Evolutionary conservation across 2,888 invertebrate genomes (phyloP).

Genomic region (Coelopa pilipes): DNA sequence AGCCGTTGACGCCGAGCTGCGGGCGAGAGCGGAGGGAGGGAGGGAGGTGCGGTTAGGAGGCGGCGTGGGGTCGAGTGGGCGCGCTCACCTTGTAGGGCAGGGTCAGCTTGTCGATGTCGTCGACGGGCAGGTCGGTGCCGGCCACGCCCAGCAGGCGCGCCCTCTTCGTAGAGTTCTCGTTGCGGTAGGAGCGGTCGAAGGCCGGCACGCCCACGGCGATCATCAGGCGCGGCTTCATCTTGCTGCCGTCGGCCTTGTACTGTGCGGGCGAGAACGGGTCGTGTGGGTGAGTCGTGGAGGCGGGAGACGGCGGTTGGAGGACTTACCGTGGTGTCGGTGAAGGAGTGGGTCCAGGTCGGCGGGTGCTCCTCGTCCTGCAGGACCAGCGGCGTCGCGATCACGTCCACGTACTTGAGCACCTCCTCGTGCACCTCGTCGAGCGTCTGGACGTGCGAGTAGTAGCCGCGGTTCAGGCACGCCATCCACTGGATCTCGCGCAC

Average conservation of each 20-base stretch:
- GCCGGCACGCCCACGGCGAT: constrained; percentile 94
- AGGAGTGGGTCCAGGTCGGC: constrained; percentile 95
- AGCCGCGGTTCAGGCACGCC: constrained; percentile 96
- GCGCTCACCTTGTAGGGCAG: constrained; percentile 84
- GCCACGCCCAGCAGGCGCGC: constrained; percentile 93
- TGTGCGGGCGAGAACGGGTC: constrained; percentile 35
- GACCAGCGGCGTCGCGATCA: constrained; percentile 87
- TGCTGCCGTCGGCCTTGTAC: constrained; percentile 55
- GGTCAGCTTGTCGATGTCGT: constrained; percentile 89
- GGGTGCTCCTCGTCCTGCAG: constrained; percentile 80
- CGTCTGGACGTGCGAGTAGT: constrained; percentile 92
- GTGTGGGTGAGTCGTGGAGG: not conserved
- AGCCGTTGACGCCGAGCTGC: constrained; percentile 94
- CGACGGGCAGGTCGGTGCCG: constrained; percentile 84
- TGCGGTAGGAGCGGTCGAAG: constrained; percentile 79
- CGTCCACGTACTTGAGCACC: constrained; percentile 94
- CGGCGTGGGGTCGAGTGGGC: too few relatives aligned
- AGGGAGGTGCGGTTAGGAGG: not conserved
- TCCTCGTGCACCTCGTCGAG: constrained; percentile 96
- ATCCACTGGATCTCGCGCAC: constrained; percentile 90
- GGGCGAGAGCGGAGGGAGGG: constrained; percentile 1
- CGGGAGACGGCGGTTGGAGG: not conserved
- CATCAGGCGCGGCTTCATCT: constrained; percentile 72
- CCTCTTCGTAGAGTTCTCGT: constrained; percentile 56
- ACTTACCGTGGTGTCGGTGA: constrained; percentile 84